Percentiles rank a stretch among this genome's conserved stretches.
Evolutionary conservation across 2,888 invertebrate species (phyloP).

Genomic region (Stenolophus ochropezus): DNA sequence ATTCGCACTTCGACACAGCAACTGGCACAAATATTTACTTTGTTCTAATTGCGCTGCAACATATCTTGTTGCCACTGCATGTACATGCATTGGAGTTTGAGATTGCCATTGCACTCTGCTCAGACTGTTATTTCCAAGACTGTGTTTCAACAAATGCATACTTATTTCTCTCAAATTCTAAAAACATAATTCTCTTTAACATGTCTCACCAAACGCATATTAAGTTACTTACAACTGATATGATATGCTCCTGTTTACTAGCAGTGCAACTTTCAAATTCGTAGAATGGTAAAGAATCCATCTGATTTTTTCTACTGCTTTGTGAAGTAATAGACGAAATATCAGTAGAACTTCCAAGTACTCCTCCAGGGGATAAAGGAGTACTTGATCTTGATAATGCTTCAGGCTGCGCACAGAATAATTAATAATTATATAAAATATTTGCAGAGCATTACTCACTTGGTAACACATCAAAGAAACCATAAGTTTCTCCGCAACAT

Average conservation of each 20-base stretch:
- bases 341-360: slow-evolving; percentile 71
- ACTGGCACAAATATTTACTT: slow-evolving; percentile 84
- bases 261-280: slow-evolving; percentile 91
- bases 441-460: slow-evolving; percentile 70
- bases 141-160: slow-evolving; percentile 86
- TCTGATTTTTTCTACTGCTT: slow-evolving; percentile 71
- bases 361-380: slow-evolving; percentile 85
- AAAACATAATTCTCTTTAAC: slow-evolving; percentile 55
- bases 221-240: slow-evolving; percentile 81
- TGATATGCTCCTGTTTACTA: slow-evolving; percentile 90
- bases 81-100: slow-evolving; percentile 83
- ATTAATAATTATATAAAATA: background rate
- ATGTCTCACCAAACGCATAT: slow-evolving; percentile 25
- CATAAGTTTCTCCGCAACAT: slow-evolving; percentile 85
- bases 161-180: slow-evolving; percentile 90
- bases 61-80: slow-evolving; percentile 88
- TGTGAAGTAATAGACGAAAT: slow-evolving; percentile 74
- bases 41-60: slow-evolving; percentile 88
- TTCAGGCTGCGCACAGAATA: slow-evolving; percentile 80
- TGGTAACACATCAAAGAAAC: slow-evolving; percentile 90
- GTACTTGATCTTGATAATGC: slow-evolving; percentile 89
- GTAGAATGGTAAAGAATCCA: slow-evolving; percentile 83
- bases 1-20: slow-evolving; percentile 81
- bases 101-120: slow-evolving; percentile 73
- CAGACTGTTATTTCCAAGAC: slow-evolving; percentile 73